Base-by-base conservation (phyloP, 1,140 invertebrate species). In the Dufourea novaeangliae region DNA sequence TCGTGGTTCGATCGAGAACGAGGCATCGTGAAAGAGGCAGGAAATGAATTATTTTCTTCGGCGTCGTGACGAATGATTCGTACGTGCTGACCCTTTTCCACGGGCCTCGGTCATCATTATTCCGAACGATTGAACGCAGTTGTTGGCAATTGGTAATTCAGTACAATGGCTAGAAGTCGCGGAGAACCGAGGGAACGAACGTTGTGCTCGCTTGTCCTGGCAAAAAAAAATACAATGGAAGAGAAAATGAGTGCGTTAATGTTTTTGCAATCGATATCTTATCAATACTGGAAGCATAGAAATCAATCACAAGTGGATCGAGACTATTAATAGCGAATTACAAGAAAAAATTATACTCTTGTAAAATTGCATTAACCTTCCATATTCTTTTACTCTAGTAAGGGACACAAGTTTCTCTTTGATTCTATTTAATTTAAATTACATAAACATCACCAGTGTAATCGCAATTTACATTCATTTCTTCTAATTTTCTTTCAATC, bases 111-210 rank as follows among this genome's bases (percentile, higher is more conserved):
- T 57, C 68, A 80, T 84, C 78, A 74, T 88, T 87, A 88, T 88
- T 88, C 87, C 86, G 57, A 73, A 46, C 86, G 78, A 88, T 88
- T 88, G 73, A 77, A 66, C 76, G 62, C 87, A 87, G 87, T 88
- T 86, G 84, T 73, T 84, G 82, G 78, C 82, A 85, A 88, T 87
- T 84, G 84, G 84, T 86, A 86, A 86, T 87, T 76, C 83, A 76
- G 75, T 78, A 69, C 84, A 86, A 86, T 88, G 64, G 76, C 64
- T 69, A 69, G 70, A 66, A 59, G 44, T 61, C 56, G 50, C 25
- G 50, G 34, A 20, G 32, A 64, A 20, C 37, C 54, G 67, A 20
- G 20, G 22, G 46, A 69, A 62, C 56, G 12, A 44, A 29, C 34
- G 14, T n/a, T n/a, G 27, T 44, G 8, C 34, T 11, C 29, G 2